phyloP scores from a whole-genome alignment of 1,140 invertebrate genomes.

The Drosophila gunungcola region DNA sequence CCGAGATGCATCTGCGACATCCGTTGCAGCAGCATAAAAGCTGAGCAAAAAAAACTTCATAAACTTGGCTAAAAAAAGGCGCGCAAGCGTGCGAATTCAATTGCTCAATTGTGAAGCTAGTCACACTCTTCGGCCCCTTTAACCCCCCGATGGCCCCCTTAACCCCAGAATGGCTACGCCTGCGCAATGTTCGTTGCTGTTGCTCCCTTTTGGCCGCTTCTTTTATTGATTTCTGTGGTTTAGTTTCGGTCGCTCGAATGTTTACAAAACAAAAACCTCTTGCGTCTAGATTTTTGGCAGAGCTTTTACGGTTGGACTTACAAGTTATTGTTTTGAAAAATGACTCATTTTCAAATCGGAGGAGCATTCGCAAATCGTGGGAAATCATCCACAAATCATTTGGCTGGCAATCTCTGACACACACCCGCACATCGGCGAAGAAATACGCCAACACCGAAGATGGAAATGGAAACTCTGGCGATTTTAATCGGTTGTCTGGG shows the following conservation, averaged over 20 bases:
- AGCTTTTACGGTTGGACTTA: slow-evolving; percentile 46
- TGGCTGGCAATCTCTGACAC: slow-evolving; percentile 59
- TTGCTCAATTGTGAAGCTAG: slow-evolving; percentile 73
- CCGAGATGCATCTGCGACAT: slow-evolving; percentile 81
- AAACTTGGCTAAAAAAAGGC: slow-evolving; percentile 65
- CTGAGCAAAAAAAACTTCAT: slow-evolving; percentile 21
- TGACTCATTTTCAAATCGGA: slow-evolving; percentile 52
- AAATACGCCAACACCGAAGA: slow-evolving; percentile 51
- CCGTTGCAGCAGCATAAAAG: slow-evolving; percentile 47
- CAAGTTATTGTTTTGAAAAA: slow-evolving; percentile 79
- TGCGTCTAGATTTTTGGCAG: slow-evolving; percentile 53
- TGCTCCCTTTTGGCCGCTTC: slow-evolving; percentile 66
- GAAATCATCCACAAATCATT: slow-evolving; percentile 64
- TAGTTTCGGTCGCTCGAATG: slow-evolving; percentile 43
- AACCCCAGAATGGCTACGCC: slow-evolving; percentile 46
- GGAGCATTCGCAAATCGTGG: slow-evolving; percentile 72
- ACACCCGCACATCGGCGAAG: slow-evolving; percentile 57
- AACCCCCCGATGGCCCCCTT: not conserved
- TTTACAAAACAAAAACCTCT: slow-evolving; percentile 48
- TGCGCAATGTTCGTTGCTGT: slow-evolving; percentile 61
- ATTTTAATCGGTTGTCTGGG: slow-evolving; percentile 42
- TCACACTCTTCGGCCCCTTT: slow-evolving; percentile 26
- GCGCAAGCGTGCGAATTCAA: slow-evolving; percentile 83
- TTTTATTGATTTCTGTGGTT: slow-evolving; percentile 83
- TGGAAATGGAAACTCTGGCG: slow-evolving; percentile 33